Evolutionary conservation across 2,888 invertebrate species (phyloP).

Genomic region (Drosophila barbarae): DNA sequence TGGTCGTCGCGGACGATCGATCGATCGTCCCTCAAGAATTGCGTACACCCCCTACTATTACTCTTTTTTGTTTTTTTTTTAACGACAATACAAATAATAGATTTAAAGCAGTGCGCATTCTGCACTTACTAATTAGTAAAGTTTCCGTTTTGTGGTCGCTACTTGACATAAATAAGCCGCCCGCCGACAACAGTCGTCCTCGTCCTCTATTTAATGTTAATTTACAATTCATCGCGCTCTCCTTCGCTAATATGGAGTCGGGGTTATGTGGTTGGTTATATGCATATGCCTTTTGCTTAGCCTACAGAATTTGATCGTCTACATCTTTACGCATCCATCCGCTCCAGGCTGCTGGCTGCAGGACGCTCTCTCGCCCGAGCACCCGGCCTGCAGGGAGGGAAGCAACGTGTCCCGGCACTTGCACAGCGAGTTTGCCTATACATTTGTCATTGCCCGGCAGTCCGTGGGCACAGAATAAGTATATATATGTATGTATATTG

Average conservation of each 20-base stretch:
- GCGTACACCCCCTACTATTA: conserved; percentile 37
- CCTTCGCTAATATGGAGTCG: conserved; percentile 34
- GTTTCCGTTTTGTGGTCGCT: conserved; percentile 40
- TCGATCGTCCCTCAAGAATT: conserved; percentile 42
- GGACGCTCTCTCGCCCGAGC: background rate
- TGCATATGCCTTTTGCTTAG: conserved; percentile 56
- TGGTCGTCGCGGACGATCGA: conserved; percentile 18
- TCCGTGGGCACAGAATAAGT: conserved; percentile 35
- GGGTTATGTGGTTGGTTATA: conserved; percentile 39
- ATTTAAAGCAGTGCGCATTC: conserved; percentile 40
- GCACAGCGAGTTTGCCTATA: conserved; percentile 30
- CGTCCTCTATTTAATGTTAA: conserved; percentile 52
- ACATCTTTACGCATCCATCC: conserved; percentile 47
- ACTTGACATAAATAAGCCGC: conserved; percentile 61
- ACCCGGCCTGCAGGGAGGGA: conserved; percentile 13
- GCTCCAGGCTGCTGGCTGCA: background rate
- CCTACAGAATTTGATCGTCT: conserved; percentile 68
- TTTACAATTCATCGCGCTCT: conserved; percentile 58
- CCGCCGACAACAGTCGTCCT: conserved; percentile 24
- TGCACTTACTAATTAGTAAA: conserved; percentile 58
- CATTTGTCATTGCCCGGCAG: conserved; percentile 5
- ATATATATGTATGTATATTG: conserved; percentile 23
- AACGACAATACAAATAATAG: conserved; percentile 51
- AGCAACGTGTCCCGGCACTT: conserved; percentile 23
- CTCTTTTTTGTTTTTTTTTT: conserved; percentile 28